A percentile compares a stretch with the other conserved stretches of the same genome.
phyloP scores from a whole-genome alignment of 2,797 vertebrate genomes.

The Thaleichthys pacificus region DNA sequence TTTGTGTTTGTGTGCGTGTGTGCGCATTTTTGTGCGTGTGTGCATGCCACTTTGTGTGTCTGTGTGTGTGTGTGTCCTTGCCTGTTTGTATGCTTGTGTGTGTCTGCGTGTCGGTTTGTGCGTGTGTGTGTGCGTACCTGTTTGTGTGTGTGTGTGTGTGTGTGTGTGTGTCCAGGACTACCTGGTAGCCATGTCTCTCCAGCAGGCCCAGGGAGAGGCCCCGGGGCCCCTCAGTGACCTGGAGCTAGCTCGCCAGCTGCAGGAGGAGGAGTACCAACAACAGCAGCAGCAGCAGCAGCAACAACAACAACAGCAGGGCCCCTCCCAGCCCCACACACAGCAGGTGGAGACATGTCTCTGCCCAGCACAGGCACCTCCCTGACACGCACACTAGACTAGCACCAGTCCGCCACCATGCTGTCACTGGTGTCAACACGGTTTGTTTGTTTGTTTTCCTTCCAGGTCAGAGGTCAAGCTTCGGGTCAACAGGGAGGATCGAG shows the following conservation, averaged over 20 bases:
- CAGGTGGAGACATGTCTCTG: conserved; percentile 7
- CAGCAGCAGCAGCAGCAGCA: conserved; percentile 64
- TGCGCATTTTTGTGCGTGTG: neutral
- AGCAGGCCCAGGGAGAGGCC: conserved; percentile 62
- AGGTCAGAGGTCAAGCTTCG: conserved; percentile 74
- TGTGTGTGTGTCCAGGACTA: conserved; percentile 65
- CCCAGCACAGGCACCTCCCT: too few species aligned
- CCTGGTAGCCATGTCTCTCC: conserved; percentile 80
- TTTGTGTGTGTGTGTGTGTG: neutral
- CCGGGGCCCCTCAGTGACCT: conserved; percentile 82
- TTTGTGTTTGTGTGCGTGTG: neutral
- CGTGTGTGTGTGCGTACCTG: conserved; percentile 5
- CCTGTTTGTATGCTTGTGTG: neutral
- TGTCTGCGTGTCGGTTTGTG: neutral
- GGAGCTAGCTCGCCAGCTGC: conserved; percentile 87
- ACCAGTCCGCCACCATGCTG: too few species aligned
- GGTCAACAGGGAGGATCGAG: conserved; percentile 64
- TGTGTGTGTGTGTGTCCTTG: neutral
- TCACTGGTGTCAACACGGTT: neutral
- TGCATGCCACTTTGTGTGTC: neutral
- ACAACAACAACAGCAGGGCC: conserved; percentile 40
- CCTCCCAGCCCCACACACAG: conserved; percentile 4
- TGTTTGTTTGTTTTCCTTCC: conserved; percentile 21
- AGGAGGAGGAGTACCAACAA: conserved; percentile 91
- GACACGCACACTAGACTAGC: neutral